Conservation (phyloP, 2,888 invertebrate species). For the Drosophila maculinotata region DNA sequence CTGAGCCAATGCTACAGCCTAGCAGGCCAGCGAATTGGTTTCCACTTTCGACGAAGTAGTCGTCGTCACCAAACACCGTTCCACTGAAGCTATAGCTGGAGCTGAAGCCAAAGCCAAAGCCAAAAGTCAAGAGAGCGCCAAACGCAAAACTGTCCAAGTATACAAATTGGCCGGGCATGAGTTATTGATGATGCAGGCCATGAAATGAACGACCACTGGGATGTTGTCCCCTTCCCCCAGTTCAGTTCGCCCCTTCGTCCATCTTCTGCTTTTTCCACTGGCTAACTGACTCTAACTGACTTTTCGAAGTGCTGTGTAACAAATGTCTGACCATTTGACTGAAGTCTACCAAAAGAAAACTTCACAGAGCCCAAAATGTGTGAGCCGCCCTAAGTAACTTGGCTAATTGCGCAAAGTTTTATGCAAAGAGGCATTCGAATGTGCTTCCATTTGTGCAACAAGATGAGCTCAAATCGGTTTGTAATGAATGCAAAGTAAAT, state of each 20-base stretch:
- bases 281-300: slow-evolving; percentile 35
- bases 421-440: slow-evolving; percentile 29
- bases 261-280: background rate
- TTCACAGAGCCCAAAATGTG: slow-evolving; percentile 32
- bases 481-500: slow-evolving; percentile 3
- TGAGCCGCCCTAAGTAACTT: slow-evolving; percentile 33
- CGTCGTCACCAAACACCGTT: slow-evolving; percentile 29
- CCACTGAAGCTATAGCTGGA: slow-evolving; percentile 4
- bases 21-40: slow-evolving; percentile 53
- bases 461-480: slow-evolving; percentile 12
- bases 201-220: slow-evolving; percentile 73
- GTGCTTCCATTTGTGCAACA: slow-evolving; percentile 16
- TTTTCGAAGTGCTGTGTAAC: slow-evolving; percentile 48
- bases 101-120: slow-evolving; percentile 35
- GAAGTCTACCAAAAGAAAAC: slow-evolving; percentile 49
- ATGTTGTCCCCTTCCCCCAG: slow-evolving; percentile 8
- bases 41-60: slow-evolving; percentile 42
- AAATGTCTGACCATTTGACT: slow-evolving; percentile 65
- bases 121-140: slow-evolving; percentile 74
- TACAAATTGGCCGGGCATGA: slow-evolving; percentile 80
- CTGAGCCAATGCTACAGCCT: slow-evolving; percentile 39
- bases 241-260: background rate
- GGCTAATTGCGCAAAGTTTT: slow-evolving; percentile 54
- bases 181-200: slow-evolving; percentile 76
- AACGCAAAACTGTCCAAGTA: slow-evolving; percentile 76